Evolutionary conservation across 1,140 invertebrate species (phyloP).

Genomic region (Halesus radiatus): DNA sequence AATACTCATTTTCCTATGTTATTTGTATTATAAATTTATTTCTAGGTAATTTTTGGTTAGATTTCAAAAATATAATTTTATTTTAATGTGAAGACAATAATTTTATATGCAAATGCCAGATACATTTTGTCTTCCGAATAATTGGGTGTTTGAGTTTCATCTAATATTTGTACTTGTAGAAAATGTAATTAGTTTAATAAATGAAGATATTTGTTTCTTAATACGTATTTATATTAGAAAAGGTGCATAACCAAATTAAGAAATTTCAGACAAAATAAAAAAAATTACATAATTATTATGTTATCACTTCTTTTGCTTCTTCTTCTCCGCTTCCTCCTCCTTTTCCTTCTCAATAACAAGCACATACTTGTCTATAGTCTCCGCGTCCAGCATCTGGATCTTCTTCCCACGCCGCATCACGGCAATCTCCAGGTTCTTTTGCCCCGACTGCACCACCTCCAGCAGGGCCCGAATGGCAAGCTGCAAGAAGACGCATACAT

Average conservation of each 20-base stretch:
- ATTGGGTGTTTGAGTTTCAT: too few species aligned
- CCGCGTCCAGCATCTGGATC: conserved; percentile 91
- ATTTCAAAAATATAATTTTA: too few species aligned
- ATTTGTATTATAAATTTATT: too few species aligned
- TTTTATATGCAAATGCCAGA: too few species aligned
- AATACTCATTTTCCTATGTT: too few species aligned
- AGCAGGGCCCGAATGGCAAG: conserved; percentile 96
- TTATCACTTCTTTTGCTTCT: conserved; percentile 92
- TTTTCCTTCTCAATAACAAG: conserved; percentile 97
- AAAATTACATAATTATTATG: conserved; percentile 57
- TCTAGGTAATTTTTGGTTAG: too few species aligned
- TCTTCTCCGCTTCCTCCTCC: conserved; percentile 97
- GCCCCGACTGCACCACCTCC: conserved; percentile 98
- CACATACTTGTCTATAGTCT: conserved; percentile 94
- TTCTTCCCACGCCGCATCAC: conserved; percentile 89
- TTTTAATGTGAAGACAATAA: too few species aligned
- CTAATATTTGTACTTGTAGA: too few species aligned
- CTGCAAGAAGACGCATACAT: conserved; percentile 64
- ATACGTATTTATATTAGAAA: conserved; percentile 46
- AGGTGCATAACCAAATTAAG: conserved; percentile 21
- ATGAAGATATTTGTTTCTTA: conserved; percentile 14
- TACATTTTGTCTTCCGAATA: too few species aligned
- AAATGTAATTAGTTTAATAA: too few species aligned
- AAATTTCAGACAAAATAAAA: conserved; percentile 30
- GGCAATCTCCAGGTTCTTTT: conserved; percentile 98